Evolutionary conservation across 1,140 invertebrate species (phyloP).

Genomic region (Musca vetustissima): DNA sequence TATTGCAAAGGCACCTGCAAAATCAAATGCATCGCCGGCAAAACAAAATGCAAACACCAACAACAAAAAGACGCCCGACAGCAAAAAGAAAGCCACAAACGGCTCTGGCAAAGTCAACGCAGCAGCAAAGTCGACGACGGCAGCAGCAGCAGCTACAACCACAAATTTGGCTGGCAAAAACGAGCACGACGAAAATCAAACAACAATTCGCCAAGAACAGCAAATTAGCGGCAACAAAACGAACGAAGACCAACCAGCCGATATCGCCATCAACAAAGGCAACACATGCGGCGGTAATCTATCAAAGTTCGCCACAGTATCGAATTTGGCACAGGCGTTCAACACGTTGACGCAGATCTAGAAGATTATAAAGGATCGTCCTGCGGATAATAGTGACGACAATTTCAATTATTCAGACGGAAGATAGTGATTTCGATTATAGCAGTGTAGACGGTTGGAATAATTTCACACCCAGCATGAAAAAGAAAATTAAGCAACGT

Average conservation of each 20-base stretch:
- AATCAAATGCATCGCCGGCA: conserved; percentile 36
- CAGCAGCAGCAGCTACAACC: conserved; percentile 25
- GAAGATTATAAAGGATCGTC: conserved; percentile 53
- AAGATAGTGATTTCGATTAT: conserved; percentile 41
- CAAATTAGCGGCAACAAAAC: conserved; percentile 25
- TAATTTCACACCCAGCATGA: conserved; percentile 49
- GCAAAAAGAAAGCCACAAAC: conserved; percentile 26
- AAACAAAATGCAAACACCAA: conserved; percentile 21
- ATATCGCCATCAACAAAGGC: conserved; percentile 29
- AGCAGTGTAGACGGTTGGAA: conserved; percentile 44
- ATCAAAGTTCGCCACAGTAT: conserved; percentile 56
- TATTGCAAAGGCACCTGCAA: conserved; percentile 48
- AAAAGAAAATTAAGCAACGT: conserved; percentile 48
- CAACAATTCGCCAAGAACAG: background rate
- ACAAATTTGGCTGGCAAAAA: too few species aligned
- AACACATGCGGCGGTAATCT: conserved; percentile 39
- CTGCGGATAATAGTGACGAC: conserved; percentile 41
- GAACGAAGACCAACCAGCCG: conserved; percentile 4
- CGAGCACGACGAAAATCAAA: conserved; percentile 28
- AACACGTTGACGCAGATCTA: conserved; percentile 55
- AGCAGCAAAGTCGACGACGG: conserved; percentile 15
- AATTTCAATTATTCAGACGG: background rate
- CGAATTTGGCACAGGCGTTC: conserved; percentile 55
- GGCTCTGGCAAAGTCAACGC: conserved; percentile 9
- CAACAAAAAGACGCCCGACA: conserved; percentile 12